These are phyloP conservation scores for Zaprionus taronus DNA, from an alignment of 1,140 invertebrate species.

Conservation along the genomic window DNA sequence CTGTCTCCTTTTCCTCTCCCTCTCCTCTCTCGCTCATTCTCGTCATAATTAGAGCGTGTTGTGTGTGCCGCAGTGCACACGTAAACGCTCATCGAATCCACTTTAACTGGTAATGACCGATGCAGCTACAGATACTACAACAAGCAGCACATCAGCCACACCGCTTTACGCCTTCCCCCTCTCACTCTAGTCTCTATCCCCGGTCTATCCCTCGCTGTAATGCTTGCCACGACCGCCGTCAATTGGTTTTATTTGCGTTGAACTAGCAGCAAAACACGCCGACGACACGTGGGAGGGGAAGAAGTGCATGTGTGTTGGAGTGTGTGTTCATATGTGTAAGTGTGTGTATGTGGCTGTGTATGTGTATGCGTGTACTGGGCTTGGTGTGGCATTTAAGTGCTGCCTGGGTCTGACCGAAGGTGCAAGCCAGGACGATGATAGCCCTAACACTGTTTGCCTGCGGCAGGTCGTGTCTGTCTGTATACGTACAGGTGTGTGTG, in stretches of 20 bases:
- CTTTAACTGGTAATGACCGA: conserved; percentile 65
- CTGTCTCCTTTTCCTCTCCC: neutral
- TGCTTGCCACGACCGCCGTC: neutral
- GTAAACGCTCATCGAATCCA: conserved; percentile 79
- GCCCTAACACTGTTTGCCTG: conserved; percentile 50
- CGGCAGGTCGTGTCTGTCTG: conserved; percentile 5
- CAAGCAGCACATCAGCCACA: conserved; percentile 13
- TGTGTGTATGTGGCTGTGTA: conserved; percentile 6
- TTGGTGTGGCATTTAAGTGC: conserved; percentile 58
- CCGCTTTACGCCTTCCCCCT: neutral
- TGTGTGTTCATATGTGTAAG: neutral
- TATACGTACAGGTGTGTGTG: neutral
- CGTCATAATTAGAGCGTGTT: conserved; percentile 64
- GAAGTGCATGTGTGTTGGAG: neutral
- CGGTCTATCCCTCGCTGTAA: no score
- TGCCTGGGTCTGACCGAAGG: conserved; percentile 44
- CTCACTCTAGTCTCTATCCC: no score
- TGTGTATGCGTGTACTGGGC: conserved; percentile 24
- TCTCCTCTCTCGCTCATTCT: neutral
- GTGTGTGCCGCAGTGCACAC: conserved; percentile 28
- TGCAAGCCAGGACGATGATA: conserved; percentile 52
- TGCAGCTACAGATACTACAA: conserved; percentile 43
- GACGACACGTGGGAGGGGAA: conserved; percentile 41
- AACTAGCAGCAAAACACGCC: conserved; percentile 65
- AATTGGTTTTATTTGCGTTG: conserved; percentile 73